Conservation (phyloP, 1,140 invertebrate species). For the Eumaeus atala region DNA sequence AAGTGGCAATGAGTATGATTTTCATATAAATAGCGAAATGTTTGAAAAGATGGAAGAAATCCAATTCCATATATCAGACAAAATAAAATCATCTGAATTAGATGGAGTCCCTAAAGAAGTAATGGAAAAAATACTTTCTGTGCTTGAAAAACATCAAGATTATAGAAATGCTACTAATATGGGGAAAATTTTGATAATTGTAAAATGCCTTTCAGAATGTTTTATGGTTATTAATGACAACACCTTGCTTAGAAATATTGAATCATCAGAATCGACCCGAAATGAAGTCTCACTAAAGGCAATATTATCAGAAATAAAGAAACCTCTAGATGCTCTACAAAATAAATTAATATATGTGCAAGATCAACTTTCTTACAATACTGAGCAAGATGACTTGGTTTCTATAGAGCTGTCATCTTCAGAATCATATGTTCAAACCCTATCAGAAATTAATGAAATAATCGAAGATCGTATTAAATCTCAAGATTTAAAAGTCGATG, state of each 20-base stretch:
- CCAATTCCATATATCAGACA: not conserved
- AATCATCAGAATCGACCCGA: not conserved
- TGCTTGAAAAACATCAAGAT: constrained; percentile 38
- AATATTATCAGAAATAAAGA: constrained; percentile 6
- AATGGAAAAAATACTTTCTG: constrained; percentile 28
- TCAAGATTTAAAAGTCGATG: constrained; percentile 8
- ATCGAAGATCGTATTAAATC: constrained; percentile 31
- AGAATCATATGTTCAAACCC: constrained; percentile 36
- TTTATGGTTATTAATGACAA: constrained; percentile 34
- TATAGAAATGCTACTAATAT: constrained; percentile 39
- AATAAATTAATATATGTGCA: constrained; percentile 34
- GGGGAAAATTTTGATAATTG: constrained; percentile 44
- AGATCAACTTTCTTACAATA: constrained; percentile 28
- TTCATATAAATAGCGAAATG: constrained; percentile 1
- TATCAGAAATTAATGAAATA: constrained; percentile 36
- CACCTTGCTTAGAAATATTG: not conserved
- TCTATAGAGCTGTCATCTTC: constrained; percentile 39
- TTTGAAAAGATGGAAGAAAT: constrained; percentile 15
- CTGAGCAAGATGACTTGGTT: constrained; percentile 32
- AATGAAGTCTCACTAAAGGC: not conserved
- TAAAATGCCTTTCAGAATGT: constrained; percentile 53
- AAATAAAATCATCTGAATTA: not conserved
- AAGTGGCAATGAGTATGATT: not conserved
- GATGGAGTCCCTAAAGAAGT: constrained; percentile 23
- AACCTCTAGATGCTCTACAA: constrained; percentile 30